Conservation (phyloP, 1,140 invertebrate species). For the Neodiprion fabricii region DNA sequence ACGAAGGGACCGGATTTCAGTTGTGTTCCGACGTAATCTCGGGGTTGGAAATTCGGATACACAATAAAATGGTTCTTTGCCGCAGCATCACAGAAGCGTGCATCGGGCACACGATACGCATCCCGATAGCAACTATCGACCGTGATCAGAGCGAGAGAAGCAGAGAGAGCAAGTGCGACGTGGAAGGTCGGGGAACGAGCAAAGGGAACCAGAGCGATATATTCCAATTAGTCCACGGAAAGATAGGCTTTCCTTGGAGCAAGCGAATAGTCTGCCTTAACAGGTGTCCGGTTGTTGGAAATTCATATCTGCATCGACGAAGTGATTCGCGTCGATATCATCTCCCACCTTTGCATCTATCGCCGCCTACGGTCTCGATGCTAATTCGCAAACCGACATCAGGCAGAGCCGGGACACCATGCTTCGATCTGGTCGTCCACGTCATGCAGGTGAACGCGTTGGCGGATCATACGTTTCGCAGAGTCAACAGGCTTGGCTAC, state of each 20-base stretch:
- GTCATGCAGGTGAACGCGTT: conserved; percentile 53
- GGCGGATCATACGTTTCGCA: conserved; percentile 32
- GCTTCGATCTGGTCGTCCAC: conserved; percentile 46
- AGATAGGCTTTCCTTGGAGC: background rate
- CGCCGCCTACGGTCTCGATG: conserved; percentile 34
- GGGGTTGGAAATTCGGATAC: no score
- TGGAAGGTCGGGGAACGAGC: background rate
- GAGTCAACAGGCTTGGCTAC: background rate
- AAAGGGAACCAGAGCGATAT: background rate
- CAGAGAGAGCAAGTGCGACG: background rate
- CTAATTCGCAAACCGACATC: conserved; percentile 15
- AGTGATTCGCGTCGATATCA: conserved; percentile 10
- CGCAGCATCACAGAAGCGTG: no score
- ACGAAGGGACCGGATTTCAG: no score
- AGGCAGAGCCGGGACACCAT: background rate
- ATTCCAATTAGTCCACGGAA: background rate
- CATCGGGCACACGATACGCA: no score
- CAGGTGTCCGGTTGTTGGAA: background rate
- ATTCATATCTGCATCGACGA: background rate
- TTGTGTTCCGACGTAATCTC: no score
- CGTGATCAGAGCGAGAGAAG: background rate
- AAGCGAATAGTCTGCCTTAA: background rate
- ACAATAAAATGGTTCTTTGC: no score
- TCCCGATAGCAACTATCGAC: no score
- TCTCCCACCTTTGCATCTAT: conserved; percentile 38